These are phyloP conservation scores for Aegotheles bennettii DNA, from an alignment of 2,113 vertebrate genomes.

Conservation along the genomic window DNA sequence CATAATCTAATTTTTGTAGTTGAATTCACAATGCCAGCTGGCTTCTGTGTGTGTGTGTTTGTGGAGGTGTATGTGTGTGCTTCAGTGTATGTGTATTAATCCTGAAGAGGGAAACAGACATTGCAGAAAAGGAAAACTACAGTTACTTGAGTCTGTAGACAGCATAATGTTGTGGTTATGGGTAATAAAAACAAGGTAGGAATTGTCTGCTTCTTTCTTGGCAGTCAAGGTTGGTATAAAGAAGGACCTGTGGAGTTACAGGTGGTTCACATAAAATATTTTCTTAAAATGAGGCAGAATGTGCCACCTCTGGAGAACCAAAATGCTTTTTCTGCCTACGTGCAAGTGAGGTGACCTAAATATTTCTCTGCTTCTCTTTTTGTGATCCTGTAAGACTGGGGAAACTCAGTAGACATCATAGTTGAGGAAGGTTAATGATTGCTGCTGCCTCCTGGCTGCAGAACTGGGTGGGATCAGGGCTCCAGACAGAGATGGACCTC, in stretches of 20 bases:
- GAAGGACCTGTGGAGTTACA: neutral
- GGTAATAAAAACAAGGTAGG: neutral
- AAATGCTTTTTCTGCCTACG: neutral
- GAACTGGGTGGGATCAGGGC: neutral
- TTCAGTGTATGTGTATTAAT: neutral
- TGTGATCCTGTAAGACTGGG: neutral
- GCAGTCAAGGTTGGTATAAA: neutral
- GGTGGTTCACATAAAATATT: neutral
- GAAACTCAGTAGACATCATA: neutral
- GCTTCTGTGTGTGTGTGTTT: fast-evolving
- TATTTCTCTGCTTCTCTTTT: neutral
- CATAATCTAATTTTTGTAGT: neutral
- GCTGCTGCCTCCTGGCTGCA: neutral
- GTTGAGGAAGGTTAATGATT: neutral
- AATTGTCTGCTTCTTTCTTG: neutral
- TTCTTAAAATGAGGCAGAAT: neutral
- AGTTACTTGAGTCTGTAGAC: neutral
- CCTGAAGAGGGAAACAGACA: neutral
- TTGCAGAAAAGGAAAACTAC: neutral
- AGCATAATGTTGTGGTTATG: neutral
- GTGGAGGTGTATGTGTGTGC: neutral
- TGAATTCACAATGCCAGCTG: neutral
- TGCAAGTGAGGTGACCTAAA: neutral
- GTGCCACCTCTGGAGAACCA: neutral
- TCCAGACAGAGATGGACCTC: neutral